Percentiles rank a stretch among this genome's conserved stretches.
Evolutionary conservation across 2,888 invertebrate species (phyloP).

Genomic region (Eupithecia inturbata): DNA sequence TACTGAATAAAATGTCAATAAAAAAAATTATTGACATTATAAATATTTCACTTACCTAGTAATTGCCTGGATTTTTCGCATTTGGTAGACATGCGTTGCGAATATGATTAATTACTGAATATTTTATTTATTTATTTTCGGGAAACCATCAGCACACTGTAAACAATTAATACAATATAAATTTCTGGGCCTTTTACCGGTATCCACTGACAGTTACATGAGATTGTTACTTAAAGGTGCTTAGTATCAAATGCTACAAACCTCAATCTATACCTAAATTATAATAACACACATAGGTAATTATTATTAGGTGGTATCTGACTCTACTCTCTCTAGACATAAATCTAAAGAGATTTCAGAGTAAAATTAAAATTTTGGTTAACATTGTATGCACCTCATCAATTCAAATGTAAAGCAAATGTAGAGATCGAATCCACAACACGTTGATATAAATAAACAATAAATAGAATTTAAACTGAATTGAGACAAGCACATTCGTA

Average conservation of each 20-base stretch:
- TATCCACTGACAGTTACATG: too few species aligned
- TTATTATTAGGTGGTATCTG: too few species aligned
- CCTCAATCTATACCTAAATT: too few species aligned
- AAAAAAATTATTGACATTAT: too few species aligned
- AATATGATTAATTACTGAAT: not conserved
- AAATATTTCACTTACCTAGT: not conserved
- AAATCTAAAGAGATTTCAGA: not conserved
- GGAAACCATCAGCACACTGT: too few species aligned
- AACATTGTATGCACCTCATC: not conserved
- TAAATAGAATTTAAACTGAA: constrained; percentile 4
- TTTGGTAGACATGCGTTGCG: not conserved
- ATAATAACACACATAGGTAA: too few species aligned
- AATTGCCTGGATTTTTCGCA: not conserved
- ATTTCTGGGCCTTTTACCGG: too few species aligned
- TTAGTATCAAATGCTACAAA: too few species aligned
- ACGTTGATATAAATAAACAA: not conserved
- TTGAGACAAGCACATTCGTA: constrained; percentile 9
- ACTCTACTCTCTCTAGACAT: not conserved
- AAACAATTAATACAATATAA: too few species aligned
- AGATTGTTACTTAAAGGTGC: too few species aligned
- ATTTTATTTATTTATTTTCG: too few species aligned
- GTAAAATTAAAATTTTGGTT: not conserved
- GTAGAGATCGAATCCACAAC: not conserved
- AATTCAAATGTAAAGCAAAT: not conserved
- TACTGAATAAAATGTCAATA: too few species aligned